phyloP scores from a whole-genome alignment of 2,888 invertebrate genomes.

The Megalurothrips usitatus region DNA sequence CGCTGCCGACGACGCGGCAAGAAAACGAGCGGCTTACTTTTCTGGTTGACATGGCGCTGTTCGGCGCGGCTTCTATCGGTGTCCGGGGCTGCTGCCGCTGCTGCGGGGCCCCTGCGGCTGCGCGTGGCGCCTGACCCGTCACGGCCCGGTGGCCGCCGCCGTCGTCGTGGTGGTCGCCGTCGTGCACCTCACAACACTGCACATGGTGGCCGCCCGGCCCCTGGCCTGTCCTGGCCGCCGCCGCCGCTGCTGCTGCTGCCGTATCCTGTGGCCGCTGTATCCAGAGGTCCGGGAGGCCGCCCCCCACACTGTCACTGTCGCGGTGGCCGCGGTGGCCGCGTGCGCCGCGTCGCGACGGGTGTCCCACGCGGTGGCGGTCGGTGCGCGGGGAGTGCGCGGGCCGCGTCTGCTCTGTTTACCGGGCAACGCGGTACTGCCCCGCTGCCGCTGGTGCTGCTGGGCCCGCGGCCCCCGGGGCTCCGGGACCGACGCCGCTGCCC shows the following conservation, averaged over 20 bases:
- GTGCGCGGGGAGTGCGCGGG: not conserved
- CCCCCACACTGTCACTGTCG: not conserved
- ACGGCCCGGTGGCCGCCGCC: no score
- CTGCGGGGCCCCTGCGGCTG: no score
- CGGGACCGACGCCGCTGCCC: not conserved
- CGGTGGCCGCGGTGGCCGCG: not conserved
- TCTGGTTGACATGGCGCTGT: constrained; percentile 8
- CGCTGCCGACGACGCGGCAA: not conserved
- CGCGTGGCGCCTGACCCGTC: no score
- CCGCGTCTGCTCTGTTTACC: not conserved
- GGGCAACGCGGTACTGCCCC: not conserved
- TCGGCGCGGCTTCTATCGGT: not conserved
- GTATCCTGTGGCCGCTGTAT: no score
- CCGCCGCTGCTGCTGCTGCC: no score
- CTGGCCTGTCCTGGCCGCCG: no score
- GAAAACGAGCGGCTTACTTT: not conserved
- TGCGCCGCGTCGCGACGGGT: not conserved
- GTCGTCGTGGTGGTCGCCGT: no score
- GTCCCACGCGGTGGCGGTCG: no score
- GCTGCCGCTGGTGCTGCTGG: not conserved
- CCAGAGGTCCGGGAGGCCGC: no score
- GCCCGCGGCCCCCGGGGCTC: not conserved
- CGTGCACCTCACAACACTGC: no score
- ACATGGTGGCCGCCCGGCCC: no score
- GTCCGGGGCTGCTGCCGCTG: not conserved